Conservation (phyloP, 2,797 vertebrate genomes). For the Enteromius afrohamiltoni region DNA sequence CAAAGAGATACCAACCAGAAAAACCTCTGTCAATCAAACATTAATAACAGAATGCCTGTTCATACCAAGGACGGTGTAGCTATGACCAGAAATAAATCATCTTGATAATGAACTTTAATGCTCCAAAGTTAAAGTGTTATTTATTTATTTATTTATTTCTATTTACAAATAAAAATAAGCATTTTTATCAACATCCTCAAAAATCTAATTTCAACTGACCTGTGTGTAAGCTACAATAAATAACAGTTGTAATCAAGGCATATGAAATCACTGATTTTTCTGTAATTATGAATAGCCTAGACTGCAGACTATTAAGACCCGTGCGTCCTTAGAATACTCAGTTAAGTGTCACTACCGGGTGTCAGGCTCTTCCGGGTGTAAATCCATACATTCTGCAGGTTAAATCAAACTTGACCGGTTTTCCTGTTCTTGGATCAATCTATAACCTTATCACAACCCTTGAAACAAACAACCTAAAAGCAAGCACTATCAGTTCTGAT, state of each 20-base stretch:
- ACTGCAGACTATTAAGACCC: not conserved
- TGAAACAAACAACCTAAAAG: slow-evolving; percentile 4
- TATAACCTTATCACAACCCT: slow-evolving; percentile 1
- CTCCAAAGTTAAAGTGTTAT: not conserved
- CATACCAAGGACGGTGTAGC: not conserved
- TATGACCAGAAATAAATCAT: not conserved
- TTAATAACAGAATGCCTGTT: not conserved
- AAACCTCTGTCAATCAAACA: too few relatives aligned
- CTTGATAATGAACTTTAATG: not conserved
- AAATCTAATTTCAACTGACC: not conserved
- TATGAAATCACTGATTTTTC: not conserved
- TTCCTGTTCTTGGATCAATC: slow-evolving; percentile 3
- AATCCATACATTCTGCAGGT: not conserved
- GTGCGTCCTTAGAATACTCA: not conserved
- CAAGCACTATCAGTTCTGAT: slow-evolving; percentile 26
- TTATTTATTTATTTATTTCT: too few relatives aligned
- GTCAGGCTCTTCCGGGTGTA: not conserved
- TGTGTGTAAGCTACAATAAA: not conserved
- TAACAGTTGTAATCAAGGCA: not conserved
- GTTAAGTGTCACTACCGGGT: too few relatives aligned
- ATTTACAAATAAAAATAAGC: not conserved
- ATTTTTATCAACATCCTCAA: not conserved
- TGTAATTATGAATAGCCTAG: not conserved
- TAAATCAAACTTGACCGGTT: slow-evolving; percentile 6
- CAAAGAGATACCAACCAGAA: not conserved